Conservation (phyloP, 1,140 invertebrate species). For the Drosophila micromelanica region DNA sequence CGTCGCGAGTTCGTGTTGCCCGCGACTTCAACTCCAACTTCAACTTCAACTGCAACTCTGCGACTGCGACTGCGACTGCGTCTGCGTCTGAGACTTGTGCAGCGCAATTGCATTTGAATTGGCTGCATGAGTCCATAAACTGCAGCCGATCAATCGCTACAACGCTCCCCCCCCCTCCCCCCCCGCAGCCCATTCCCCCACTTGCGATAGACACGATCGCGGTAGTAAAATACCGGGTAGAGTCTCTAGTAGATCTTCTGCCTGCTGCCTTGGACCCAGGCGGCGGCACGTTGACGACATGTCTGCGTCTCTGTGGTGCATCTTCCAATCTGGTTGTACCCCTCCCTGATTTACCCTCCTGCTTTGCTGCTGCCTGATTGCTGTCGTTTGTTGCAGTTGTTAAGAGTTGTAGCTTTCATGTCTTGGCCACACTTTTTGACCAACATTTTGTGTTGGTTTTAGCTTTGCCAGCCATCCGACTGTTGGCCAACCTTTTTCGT, state of each 20-base stretch:
- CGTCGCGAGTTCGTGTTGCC: slow-evolving; percentile 63
- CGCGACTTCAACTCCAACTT: slow-evolving; percentile 21
- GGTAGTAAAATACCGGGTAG: slow-evolving; percentile 80
- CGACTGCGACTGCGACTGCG: slow-evolving; percentile 2
- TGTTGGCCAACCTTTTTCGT: slow-evolving; percentile 9
- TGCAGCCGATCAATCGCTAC: slow-evolving; percentile 83
- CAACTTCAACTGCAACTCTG: slow-evolving; percentile 27
- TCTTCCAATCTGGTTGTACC: slow-evolving; percentile 49
- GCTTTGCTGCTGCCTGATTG: slow-evolving; percentile 53
- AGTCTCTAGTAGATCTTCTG: slow-evolving; percentile 74
- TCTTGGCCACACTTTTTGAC: slow-evolving; percentile 83
- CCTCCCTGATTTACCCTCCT: neutral
- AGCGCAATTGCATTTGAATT: slow-evolving; percentile 84
- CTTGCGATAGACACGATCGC: slow-evolving; percentile 78
- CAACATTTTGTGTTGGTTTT: slow-evolving; percentile 79
- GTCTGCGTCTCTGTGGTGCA: slow-evolving; percentile 60
- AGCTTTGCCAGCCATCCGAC: neutral
- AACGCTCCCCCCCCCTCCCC: slow-evolving; percentile 1
- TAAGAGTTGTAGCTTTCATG: slow-evolving; percentile 83
- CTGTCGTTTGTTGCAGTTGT: slow-evolving; percentile 81
- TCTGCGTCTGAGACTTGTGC: slow-evolving; percentile 29
- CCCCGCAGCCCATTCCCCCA: neutral
- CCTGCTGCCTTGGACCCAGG: slow-evolving; percentile 17
- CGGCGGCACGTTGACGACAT: slow-evolving; percentile 75
- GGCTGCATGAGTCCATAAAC: slow-evolving; percentile 84